Evolutionary conservation across 1,140 invertebrate species (phyloP), one percentile per base, ranked within the genome.

Genomic region (Cotesia vestalis): DNA sequence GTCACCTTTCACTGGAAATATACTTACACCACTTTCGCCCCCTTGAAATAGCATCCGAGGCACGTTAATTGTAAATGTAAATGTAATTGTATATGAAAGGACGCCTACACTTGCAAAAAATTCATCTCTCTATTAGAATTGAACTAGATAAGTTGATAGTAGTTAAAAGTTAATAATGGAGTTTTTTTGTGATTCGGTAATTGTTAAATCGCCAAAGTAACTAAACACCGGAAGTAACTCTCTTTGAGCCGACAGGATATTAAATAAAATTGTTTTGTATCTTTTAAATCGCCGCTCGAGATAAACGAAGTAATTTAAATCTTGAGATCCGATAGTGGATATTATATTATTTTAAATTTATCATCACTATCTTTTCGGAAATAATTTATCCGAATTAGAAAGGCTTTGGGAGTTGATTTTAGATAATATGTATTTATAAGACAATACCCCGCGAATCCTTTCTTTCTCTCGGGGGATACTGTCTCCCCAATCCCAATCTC

Each of bases 1-100:
- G 82, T 80, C 79, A 83, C 84, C 84, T 83, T 84, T 85, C 83
- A 81, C 80, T 78, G 72, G 52, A 70, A 76, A 72, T 14, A 55
- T 53, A 60, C 12, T 20, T 9, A 57, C 27, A 27, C 20, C 4
- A 70, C 70, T 72, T 72, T 72, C 70, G 63, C 70, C 63, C 70
- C 69, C 17, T 66, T 40, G 34, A 70, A 62, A n/a, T 35, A 53
- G 27, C 8, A 12, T 12, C 55, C 38, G 38, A 27, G 38, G 2
- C 40, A 59, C 53, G 52, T 11, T 9, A 27, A 52, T 35, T 36
- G 51, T 53, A 36, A 20, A 36, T 59, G 20, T 9, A 46, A n/a
- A 36, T n/a, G 27, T 27, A 27, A 27, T 27, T 27, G 27, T 27
- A 27, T 46, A 46, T 46, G 6, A 46, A 11, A 46, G 6, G 5